phyloP scores from a whole-genome alignment of 1,140 invertebrate genomes.

The Drosophila aff. region DNA sequence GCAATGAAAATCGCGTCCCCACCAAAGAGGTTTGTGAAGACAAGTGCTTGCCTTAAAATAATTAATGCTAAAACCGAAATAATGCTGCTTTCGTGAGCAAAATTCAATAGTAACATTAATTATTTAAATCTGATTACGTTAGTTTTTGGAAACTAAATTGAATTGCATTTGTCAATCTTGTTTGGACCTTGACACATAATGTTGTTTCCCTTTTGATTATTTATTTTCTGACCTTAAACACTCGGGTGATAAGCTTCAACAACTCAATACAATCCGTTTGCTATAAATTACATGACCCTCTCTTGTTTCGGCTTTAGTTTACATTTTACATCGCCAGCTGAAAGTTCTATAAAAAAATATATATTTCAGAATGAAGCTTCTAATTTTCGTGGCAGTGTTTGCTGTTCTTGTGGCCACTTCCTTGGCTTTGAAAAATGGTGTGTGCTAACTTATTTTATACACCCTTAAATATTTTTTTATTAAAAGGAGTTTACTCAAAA shows the following conservation, averaged over 20 bases:
- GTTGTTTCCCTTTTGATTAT: not conserved
- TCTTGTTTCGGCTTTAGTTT: slow-evolving; percentile 7
- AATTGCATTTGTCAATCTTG: not conserved
- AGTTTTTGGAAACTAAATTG: not conserved
- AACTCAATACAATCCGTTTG: not conserved
- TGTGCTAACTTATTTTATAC: not conserved
- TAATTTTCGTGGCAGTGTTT: slow-evolving; percentile 18
- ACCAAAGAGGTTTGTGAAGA: slow-evolving; percentile 30
- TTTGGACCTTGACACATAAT: not conserved
- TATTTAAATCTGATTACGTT: not conserved
- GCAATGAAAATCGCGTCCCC: slow-evolving; percentile 94
- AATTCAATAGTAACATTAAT: not conserved
- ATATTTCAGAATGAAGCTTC: slow-evolving; percentile 43
- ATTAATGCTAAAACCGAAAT: not conserved
- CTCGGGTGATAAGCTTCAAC: slow-evolving; percentile 15
- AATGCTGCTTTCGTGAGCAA: not conserved
- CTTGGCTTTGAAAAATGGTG: slow-evolving; percentile 48
- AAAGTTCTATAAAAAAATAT: not conserved
- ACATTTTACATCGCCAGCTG: not conserved
- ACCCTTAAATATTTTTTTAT: not conserved
- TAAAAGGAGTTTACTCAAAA: not conserved
- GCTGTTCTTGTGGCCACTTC: slow-evolving; percentile 14
- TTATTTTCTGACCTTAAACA: not conserved
- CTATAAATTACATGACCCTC: slow-evolving; percentile 9
- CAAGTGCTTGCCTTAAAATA: slow-evolving; percentile 54